Evolutionary conservation across 2,113 vertebrate genomes (phyloP), one percentile per base, ranked within the genome.

Genomic region (Elephantulus edwardii): DNA sequence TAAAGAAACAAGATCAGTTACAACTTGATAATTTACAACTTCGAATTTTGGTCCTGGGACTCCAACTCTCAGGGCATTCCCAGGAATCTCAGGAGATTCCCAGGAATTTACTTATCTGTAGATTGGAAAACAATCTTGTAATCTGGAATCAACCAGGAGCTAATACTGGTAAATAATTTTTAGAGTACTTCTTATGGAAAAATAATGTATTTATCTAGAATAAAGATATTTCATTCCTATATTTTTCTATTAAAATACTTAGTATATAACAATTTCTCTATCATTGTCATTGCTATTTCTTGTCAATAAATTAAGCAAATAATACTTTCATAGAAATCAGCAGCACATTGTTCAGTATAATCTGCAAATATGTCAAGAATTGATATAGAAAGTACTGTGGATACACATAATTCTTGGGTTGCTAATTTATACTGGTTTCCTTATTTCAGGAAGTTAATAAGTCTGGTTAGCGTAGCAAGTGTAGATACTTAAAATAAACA

Each of bases 201-300:
- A 89, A 20, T 46, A 35, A n/a, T 35, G 30, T 30, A 50, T 54
- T 78, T 82, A 33, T 46, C 38, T 71, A 46, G 62, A 83, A 54
- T 42, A 62, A 46, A 88, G 30, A 81, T 83, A 58, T 19, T 85
- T 93, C 24, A 4, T 46, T 92, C 40, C 44, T 12, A n/a, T 82
- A 56, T 22, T 78, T 86, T 75, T 78, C 42, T 74, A 62, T 74
- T 89, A 72, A 84, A 72, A 91, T 85, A 19, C 14, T 83, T 92
- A 24, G 7, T 35, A 74, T 28, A 8, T 26, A 46, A n/a, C 11
- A 22, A 28, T 50, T 88, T 95, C 38, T 86, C 86, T 56, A 70
- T 30, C 56, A n/a, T 20, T 38, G 40, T 88, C 17, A 17, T 42
- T 2, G 20, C 84, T 19, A 83, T 64, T 93, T 94, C n/a, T 80